Evolutionary conservation across 2,888 invertebrate genomes (phyloP), one percentile per base, ranked within the genome.

Genomic region (Apodemia hepburni): DNA sequence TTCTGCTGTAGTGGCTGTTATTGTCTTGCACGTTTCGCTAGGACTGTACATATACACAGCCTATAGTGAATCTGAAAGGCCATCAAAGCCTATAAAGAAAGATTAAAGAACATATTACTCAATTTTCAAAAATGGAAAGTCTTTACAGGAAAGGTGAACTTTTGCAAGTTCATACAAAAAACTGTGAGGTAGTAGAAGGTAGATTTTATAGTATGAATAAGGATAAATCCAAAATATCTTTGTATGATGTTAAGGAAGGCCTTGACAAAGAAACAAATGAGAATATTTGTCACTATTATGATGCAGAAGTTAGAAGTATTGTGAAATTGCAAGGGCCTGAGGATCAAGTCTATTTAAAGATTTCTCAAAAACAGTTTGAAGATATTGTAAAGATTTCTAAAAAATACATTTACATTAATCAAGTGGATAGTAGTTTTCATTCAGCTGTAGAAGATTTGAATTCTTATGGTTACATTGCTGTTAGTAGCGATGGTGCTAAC

Each of bases 1-100:
- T 80, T 94, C 97, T 4, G 97, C 97, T 29, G 93, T 95, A 49
- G 93, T 95, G 58, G 95, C 97, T 0, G 94, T 97, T 11, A 74
- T 96, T 7, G 93, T 95, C 7, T 85, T 97, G 61, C 97, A 97
- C 78, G 76, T 96, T 67, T 95, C 96, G 3, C 79, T 97, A 65
- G 97, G 95, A 33, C 84, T 96, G 58, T 97, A 96, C 76, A 96
- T 97, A 73, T 95, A 94, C 77, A 93, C 93, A 74, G 97, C 97
- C 0, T 97, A 96, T 80, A 94, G 93, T 70, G 94, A 93, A 70
- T 67, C 84, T 15, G 93, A 87, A 0, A 90, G 79, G 75, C 58
- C 75, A 59, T 76, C 78, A 17, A 90, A 92, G 71, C 87, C 89
- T 3, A 80, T 86, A 5, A 92, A 92, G 71, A 85, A 82, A 74